A percentile compares a stretch with the other conserved stretches of the same genome.
phyloP scores from a whole-genome alignment of 1,140 invertebrate genomes.

The Gryllus bimaculatus region DNA sequence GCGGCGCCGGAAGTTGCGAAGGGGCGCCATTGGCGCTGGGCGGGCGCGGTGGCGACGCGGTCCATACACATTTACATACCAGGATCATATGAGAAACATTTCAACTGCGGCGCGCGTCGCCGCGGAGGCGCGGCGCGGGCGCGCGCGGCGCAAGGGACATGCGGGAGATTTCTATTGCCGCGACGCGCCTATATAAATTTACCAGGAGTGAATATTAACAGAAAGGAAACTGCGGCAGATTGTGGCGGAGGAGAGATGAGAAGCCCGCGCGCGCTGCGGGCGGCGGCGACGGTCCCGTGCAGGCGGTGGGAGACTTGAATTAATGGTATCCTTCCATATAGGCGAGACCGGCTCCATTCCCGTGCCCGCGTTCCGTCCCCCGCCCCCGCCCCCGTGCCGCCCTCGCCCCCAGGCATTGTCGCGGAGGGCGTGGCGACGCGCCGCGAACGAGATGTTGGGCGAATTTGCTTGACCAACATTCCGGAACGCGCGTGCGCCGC shows the following conservation, averaged over 20 bases:
- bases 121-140: no score
- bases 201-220: conserved; percentile 4
- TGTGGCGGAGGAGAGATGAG: background rate
- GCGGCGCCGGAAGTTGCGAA: background rate
- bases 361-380: no score
- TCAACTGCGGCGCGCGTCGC: background rate
- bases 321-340: conserved; percentile 5
- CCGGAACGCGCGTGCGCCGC: no score
- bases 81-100: conserved; percentile 5
- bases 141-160: background rate
- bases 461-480: no score
- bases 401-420: no score
- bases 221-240: background rate
- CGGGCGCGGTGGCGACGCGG: background rate
- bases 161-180: background rate
- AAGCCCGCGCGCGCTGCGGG: no score
- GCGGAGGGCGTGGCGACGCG: no score
- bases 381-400: no score
- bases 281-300: no score
- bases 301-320: background rate
- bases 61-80: conserved; percentile 4
- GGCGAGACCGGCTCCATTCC: background rate
- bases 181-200: background rate
- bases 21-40: no score
- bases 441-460: no score